Evolutionary conservation across 1,140 invertebrate species (phyloP), one percentile per base, ranked within the genome.

Genomic region (Adoxophyes honmai): DNA sequence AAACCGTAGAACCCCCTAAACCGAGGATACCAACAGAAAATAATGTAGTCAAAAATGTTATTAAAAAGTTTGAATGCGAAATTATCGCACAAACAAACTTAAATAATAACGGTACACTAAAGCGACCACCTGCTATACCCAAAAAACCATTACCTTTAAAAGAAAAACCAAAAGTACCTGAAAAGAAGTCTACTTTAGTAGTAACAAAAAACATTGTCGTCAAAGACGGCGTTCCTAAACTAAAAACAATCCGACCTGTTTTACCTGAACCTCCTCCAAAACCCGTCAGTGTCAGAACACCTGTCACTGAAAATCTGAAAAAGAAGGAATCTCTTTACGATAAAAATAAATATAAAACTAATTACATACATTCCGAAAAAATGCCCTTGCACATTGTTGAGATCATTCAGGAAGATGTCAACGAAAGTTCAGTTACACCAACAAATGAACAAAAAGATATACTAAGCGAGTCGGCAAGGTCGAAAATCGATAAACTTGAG

Each of bases 91-190:
- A 86, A 65, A 56, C 72, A 16, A 82, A 63, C 64, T 70, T 52
- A 28, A 74, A 60, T 55, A 68, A 64, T 66, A 44, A 21, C 15
- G 21, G 21, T 28, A 68, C 69, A 36, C 42, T 75, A 38, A 84
- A 69, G 66, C 81, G 59, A 69, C 62, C 69, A 57, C 57, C 55
- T 42, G 70, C 67, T 56, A 59, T 67, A 65, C 56, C 51, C 37
- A 64, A 68, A 60, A 75, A 57, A 70, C 68, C 58, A 72, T 60
- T 64, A 54, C 60, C 66, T 36, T 34, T 66, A 51, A 88, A 78
- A 74, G 82, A 86, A 62, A 89, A 89, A 81, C 88, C 86, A 21
- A 87, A 87, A 87, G 78, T 89, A 83, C 88, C 88, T 84, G 88
- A 89, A 78, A 89, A 88, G 60, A 89, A 89, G 78, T 78, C 80